These are phyloP conservation scores for Buceros bicornis DNA, from an alignment of 2,797 vertebrate species.

Conservation along the genomic window DNA sequence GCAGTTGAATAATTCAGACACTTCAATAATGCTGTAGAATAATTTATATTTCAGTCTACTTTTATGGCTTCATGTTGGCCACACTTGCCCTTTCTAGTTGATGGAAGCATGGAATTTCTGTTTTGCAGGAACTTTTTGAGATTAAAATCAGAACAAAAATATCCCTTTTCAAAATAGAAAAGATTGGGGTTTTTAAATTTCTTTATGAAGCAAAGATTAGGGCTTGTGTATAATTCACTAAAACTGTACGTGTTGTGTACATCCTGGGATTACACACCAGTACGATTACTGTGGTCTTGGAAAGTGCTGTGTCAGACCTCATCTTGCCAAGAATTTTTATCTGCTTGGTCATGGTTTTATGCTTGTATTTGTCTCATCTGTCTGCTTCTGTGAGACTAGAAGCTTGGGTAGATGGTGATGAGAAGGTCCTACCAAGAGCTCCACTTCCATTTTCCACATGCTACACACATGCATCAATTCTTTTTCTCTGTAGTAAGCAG, in stretches of 20 bases:
- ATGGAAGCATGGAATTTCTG: neutral
- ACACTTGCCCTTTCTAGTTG: neutral
- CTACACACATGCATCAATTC: neutral
- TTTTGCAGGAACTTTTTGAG: neutral
- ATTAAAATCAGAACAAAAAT: neutral
- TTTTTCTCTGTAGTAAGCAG: neutral
- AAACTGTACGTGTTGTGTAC: neutral
- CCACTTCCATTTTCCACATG: rapidly evolving
- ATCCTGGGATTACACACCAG: neutral
- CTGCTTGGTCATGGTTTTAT: neutral
- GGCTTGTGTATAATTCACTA: neutral
- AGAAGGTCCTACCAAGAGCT: neutral
- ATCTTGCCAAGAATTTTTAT: neutral
- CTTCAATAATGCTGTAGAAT: neutral
- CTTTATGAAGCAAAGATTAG: neutral
- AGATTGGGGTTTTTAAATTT: neutral
- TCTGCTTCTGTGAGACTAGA: neutral
- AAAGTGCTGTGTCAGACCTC: neutral
- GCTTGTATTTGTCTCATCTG: neutral
- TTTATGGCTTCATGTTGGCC: neutral
- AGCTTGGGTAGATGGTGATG: neutral
- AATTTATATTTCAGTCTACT: neutral
- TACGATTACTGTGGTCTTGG: neutral
- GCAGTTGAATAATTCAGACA: neutral
- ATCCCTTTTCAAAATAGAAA: neutral